Percentiles rank a stretch among this genome's conserved stretches.
These are phyloP conservation scores for Drosophila kurseongensis DNA, from an alignment of 1,140 invertebrate genomes.

Conservation along the genomic window DNA sequence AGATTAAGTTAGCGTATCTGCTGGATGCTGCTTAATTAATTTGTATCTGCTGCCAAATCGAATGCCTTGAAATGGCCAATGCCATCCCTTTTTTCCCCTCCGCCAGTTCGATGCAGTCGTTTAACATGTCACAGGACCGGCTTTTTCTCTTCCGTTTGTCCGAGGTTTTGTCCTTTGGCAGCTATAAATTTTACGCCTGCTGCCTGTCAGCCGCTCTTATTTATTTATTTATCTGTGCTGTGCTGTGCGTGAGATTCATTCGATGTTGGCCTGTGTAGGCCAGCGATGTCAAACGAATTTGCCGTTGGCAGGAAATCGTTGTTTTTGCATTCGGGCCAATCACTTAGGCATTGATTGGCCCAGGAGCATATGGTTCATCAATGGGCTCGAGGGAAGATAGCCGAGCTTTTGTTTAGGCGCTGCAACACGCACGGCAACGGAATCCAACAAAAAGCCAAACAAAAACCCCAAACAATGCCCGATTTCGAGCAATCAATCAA, in stretches of 20 bases:
- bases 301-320: conserved; percentile 53
- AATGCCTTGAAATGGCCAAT: conserved; percentile 53
- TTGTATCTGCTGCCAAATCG: conserved; percentile 78
- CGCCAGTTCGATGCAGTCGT: conserved; percentile 67
- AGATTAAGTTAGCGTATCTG: conserved; percentile 80
- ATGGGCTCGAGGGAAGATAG: conserved; percentile 11
- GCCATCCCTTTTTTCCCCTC: not conserved
- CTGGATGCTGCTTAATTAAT: conserved; percentile 80
- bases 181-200: conserved; percentile 78
- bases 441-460: conserved; percentile 33
- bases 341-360: conserved; percentile 40
- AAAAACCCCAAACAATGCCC: conserved; percentile 62
- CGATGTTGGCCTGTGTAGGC: conserved; percentile 19
- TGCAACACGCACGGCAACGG: conserved; percentile 30
- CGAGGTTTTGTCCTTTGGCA: conserved; percentile 74
- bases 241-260: conserved; percentile 12
- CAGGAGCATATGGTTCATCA: conserved; percentile 43
- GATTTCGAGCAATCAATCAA: conserved; percentile 81
- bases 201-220: conserved; percentile 77
- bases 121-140: conserved; percentile 76
- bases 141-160: conserved; percentile 66
- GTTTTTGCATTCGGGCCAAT: conserved; percentile 34
- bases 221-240: conserved; percentile 71
- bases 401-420: conserved; percentile 44
- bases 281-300: conserved; percentile 63